Evolutionary conservation across 2,113 vertebrate species (phyloP), one percentile per base, ranked within the genome.

Genomic region (Brachypteracias leptosomus): DNA sequence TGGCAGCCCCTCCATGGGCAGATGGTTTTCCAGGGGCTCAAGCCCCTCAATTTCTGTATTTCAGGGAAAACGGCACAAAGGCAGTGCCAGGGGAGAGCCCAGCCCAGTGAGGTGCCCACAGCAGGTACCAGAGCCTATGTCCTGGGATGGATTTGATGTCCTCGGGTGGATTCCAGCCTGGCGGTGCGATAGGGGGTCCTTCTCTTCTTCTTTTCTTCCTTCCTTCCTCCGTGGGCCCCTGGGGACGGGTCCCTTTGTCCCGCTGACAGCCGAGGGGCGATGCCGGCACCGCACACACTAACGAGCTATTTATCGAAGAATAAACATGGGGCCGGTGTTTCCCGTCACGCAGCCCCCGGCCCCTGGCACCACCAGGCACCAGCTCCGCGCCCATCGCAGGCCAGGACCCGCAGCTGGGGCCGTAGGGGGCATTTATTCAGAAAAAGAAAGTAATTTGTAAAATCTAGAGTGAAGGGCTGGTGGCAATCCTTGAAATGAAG

Each of bases 221-320:
- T 95, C 94, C 94, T 92, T 92, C 88, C 89, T 76, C 80, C 8
- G 0, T 36, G 71, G 25, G 66, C 82, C 96, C 76, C 86, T 9
- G 1, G 85, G 87, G 91, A 89, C 7, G 2, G 1, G 52, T 93
- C 88, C 81, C 93, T 97, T 95, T 93, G 95, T 88, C 95, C 93
- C 9, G 5, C 29, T 14, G 92, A 81, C 93, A 68, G 85, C 55
- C 13, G 11, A 67, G 92, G 62, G 85, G 74, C 33, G 29, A 49
- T 2, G 49, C 52, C 1, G 44, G 82, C 82, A 38, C 47, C 2
- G 3, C 4, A 16, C 70, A 63, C 33, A 16, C 59, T 62, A 84
- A 95, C 51, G 52, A 93, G 83, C 42, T 74, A 74, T 84, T 92
- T 52, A 92, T 86, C 7, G 47, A 74, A 80, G 86, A 67, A 74